Base-by-base conservation (phyloP, 2,113 vertebrate genomes). In the Pagrus major region DNA sequence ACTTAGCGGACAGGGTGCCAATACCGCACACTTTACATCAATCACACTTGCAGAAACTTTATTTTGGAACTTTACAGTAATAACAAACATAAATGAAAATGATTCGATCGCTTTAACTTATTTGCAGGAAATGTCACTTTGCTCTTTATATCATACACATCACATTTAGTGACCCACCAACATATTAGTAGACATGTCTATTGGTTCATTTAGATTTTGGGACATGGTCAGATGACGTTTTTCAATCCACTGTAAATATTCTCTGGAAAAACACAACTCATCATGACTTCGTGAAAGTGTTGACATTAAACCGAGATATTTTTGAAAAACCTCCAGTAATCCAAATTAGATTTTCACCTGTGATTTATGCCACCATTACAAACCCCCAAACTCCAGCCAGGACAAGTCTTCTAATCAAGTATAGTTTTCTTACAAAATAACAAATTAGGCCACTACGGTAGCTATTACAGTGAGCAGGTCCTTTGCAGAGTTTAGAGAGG, bases 81-180 rank as follows among this genome's bases (percentile, higher is more conserved):
- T 67, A 83, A 68, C 15, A 37, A 67, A 63, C 21, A 56, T 55
- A 47, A 31, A 69, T 69, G 15, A 64, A n/a, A 74, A 74, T 69
- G 0, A 41, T 61, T 23, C 11, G 29, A 2, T 27, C 14, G 41
- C 25, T 25, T 4, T 60, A 16, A 46, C 20, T 12, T 76, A 29
- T 51, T 21, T 29, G 23, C 1, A 20, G 11, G 23, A 15, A 39
- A 25, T 65, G 47, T 68, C 12, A 35, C 18, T 51, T 46, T 55
- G 47, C 6, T 47, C 4, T 54, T 47, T 3, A 61, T 23, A 41
- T 65, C 27, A 37, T 47, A 56, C 16, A 71, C 12, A 52, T 54
- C 1, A 56, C 46, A 44, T 10, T 41, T 27, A 18, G 18, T 33
- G 55, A 71, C 18, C 21, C 1, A 8, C n/a, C 9, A 56, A 12